Evolutionary conservation across 2,797 vertebrate genomes (phyloP).

Genomic region (Simalia tracyae): DNA sequence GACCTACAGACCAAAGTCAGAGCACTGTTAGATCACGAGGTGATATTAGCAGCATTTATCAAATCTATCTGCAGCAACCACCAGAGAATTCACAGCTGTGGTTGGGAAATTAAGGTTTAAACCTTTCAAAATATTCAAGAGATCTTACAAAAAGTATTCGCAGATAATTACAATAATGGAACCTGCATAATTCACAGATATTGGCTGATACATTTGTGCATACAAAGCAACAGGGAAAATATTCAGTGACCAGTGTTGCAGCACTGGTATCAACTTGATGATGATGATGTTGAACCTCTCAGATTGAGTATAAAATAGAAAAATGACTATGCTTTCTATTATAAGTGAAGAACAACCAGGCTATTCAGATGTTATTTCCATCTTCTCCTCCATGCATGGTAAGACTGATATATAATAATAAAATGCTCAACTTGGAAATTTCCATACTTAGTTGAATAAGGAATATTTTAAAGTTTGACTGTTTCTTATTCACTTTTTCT

Average conservation of each 20-base stretch:
- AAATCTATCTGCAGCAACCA: slow-evolving; percentile 82
- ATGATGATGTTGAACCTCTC: neutral
- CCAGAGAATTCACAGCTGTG: slow-evolving; percentile 85
- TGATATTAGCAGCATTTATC: slow-evolving; percentile 90
- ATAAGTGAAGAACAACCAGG: neutral
- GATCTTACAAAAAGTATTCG: slow-evolving; percentile 68
- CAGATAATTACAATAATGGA: slow-evolving; percentile 64
- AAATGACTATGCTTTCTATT: neutral
- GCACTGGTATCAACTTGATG: neutral
- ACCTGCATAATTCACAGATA: neutral
- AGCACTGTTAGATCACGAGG: slow-evolving; percentile 84
- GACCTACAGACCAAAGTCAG: slow-evolving; percentile 79
- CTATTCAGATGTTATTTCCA: neutral
- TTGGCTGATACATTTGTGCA: slow-evolving; percentile 24
- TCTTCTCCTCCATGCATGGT: no score
- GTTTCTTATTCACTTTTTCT: neutral
- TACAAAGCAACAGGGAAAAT: slow-evolving; percentile 33
- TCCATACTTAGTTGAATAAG: neutral
- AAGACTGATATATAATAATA: neutral
- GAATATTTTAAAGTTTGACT: neutral
- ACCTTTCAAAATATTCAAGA: slow-evolving; percentile 10
- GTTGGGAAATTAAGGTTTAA: slow-evolving; percentile 83
- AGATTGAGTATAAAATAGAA: neutral
- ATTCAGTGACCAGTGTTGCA: slow-evolving; percentile 37
- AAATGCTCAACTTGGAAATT: neutral